Conservation (phyloP, 2,113 vertebrate genomes). For the Gymnarchus niloticus region DNA sequence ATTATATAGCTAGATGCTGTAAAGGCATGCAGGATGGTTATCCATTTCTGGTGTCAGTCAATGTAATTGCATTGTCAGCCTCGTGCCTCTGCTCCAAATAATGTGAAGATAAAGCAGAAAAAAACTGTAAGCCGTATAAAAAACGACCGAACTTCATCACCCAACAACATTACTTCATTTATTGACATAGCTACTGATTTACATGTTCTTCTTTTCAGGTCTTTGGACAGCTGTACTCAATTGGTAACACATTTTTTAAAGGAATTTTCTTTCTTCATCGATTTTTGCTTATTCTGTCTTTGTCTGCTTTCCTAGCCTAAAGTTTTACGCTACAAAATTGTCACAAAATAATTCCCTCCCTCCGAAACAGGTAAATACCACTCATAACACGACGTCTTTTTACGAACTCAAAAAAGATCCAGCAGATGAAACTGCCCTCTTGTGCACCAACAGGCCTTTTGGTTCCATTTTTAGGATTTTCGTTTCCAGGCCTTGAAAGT, state of each 20-base stretch:
- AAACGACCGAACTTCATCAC: not conserved
- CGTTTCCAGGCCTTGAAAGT: not conserved
- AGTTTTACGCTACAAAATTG: not conserved
- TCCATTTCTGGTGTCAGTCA: not conserved
- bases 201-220: not conserved
- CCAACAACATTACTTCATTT: not conserved
- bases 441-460: not conserved
- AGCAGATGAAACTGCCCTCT: conserved; percentile 4
- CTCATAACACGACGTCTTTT: not conserved
- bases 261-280: not conserved
- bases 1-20: not conserved
- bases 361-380: too few species aligned
- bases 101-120: not conserved
- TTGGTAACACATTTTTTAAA: not conserved
- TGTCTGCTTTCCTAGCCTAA: not conserved
- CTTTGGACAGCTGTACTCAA: not conserved
- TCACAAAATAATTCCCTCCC: not conserved
- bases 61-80: not conserved
- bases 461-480: not conserved
- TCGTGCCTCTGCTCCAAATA: not conserved
- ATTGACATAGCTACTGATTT: not conserved
- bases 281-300: not conserved
- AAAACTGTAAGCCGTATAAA: not conserved
- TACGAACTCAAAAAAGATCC: not conserved
- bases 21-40: not conserved